Base-by-base conservation (phyloP, 2,113 vertebrate species). In the Rattus rattus region DNA sequence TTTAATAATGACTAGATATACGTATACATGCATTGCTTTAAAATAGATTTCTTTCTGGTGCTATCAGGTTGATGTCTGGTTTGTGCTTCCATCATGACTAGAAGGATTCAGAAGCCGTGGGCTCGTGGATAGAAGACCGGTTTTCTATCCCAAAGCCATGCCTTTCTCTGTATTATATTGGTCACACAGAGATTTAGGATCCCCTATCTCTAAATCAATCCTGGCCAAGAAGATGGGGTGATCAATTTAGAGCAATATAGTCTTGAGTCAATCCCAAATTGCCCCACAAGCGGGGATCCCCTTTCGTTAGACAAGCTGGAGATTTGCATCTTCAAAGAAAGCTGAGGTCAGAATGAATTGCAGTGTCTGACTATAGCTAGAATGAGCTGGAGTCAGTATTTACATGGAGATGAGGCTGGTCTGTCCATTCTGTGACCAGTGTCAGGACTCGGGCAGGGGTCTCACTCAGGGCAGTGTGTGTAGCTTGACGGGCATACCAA, bases 161-260 rank as follows among this genome's bases (percentile, higher is more conserved):
- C 12, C 67, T 93, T 43, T 91, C 84, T 43, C 65, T 73, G 70
- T 77, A n/a, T 88, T 54, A 63, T 39, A 47, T 1, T 14, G 59
- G 90, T 43, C 39, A 96, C 77, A 69, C 36, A 30, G 0, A 77
- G 39, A 19, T 73, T 88, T 87, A 88, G 69, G 65, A 61, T 28
- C 33, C 22, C 24, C 26, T n/a, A 88, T 80, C 87, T 95, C 56
- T 87, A 86, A 95, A 76, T 65, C 80, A 86, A 5, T 88, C 61
- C 63, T 96, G 86, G 85, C 24, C 73, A 49, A 92, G 52, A 43
- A 39, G 16, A 77, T 76, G 24, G 65, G 47, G 19, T 47, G 28
- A 84, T 33, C 76, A 59, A 2, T 36, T 94, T 90, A 59, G 49
- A 92, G n/a, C 52, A 39, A 94, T 88, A 54, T 73, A 83, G 52